phyloP scores from a whole-genome alignment of 2,113 vertebrate genomes.

The Hyperoodon ampullatus region DNA sequence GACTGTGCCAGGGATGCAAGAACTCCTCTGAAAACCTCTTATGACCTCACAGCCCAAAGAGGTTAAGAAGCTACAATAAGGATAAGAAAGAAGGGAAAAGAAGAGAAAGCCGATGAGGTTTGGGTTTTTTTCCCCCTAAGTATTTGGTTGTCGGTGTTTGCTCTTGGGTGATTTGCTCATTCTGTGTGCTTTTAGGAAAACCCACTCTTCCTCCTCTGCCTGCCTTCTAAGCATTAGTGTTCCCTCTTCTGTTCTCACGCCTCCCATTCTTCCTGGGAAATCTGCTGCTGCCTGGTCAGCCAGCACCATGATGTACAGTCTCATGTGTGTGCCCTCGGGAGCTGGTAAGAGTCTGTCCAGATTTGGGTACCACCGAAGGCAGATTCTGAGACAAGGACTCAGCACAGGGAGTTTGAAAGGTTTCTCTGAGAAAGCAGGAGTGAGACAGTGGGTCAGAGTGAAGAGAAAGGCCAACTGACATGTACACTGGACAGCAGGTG shows the following conservation, averaged over 20 bases:
- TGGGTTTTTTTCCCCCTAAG: background rate
- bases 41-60: background rate
- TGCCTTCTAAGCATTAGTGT: background rate
- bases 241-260: fast-evolving
- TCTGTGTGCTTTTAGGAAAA: background rate
- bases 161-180: background rate
- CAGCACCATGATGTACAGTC: fast-evolving
- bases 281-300: background rate
- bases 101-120: background rate
- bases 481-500: too few relatives aligned
- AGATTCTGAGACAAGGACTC: background rate
- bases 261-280: background rate
- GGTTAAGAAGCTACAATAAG: background rate
- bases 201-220: background rate
- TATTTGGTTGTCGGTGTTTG: background rate
- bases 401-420: background rate
- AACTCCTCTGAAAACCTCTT: background rate
- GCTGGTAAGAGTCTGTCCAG: background rate
- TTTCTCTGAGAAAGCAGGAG: background rate
- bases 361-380: background rate
- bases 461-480: too few relatives aligned
- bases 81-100: background rate
- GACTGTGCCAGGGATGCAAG: background rate
- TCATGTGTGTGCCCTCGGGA: background rate
- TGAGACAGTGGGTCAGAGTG: fast-evolving